phyloP scores from a whole-genome alignment of 2,113 vertebrate species.

The Oenanthe oenanthe region DNA sequence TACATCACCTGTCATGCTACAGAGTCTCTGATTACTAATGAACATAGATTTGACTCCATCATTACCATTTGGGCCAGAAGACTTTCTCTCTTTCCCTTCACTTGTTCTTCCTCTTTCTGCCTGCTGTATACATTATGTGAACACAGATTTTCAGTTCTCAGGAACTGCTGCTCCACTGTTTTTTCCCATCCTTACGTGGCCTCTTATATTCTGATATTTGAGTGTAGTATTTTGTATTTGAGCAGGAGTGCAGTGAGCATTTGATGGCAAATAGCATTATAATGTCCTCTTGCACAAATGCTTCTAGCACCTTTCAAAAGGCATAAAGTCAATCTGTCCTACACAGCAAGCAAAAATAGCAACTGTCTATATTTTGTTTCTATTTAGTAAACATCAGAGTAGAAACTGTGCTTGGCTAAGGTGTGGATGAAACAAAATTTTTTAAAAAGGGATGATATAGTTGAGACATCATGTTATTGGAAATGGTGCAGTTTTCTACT shows the following conservation, averaged over 20 bases:
- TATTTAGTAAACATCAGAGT: neutral
- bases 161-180: neutral
- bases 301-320: conserved; percentile 6
- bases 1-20: neutral
- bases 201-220: neutral
- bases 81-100: neutral
- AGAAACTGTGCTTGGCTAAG: neutral
- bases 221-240: neutral
- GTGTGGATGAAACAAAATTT: neutral
- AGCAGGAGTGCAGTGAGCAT: neutral
- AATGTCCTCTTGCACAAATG: neutral
- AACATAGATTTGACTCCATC: rapidly evolving
- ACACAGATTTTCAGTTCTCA: neutral
- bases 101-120: neutral
- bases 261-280: neutral
- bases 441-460: neutral
- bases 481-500: neutral
- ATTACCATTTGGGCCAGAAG: neutral
- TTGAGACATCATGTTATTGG: neutral
- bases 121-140: neutral
- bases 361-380: neutral
- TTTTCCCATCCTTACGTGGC: neutral
- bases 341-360: neutral
- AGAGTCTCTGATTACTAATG: rapidly evolving
- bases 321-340: neutral